These are phyloP conservation scores for Leiothrix lutea DNA, from an alignment of 2,113 vertebrate species.

Conservation along the genomic window DNA sequence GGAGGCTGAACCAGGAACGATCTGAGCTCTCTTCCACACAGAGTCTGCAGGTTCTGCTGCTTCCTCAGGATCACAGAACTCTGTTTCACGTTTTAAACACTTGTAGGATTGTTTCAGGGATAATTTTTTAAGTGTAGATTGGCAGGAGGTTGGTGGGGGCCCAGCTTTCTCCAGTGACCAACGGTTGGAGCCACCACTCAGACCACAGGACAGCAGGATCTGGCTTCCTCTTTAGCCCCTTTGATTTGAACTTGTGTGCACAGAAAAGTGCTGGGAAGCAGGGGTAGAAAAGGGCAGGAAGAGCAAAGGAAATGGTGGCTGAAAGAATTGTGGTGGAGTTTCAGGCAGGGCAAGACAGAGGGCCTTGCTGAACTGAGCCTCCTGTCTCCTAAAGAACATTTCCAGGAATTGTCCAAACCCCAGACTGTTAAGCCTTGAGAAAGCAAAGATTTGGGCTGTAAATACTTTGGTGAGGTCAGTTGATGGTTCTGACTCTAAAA, in stretches of 20 bases:
- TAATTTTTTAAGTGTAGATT: not conserved
- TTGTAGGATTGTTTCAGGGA: not conserved
- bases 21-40: not conserved
- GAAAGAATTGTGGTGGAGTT: not conserved
- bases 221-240: not conserved
- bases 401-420: not conserved
- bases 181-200: not conserved
- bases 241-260: fast-evolving
- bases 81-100: not conserved
- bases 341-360: not conserved
- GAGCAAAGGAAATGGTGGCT: not conserved
- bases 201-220: not conserved
- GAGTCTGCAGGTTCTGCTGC: not conserved
- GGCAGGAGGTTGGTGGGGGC: not conserved
- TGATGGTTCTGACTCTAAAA: not conserved
- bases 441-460: not conserved
- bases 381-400: not conserved
- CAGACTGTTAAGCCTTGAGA: too few relatives aligned
- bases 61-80: not conserved
- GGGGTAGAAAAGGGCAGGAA: not conserved
- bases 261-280: not conserved
- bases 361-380: not conserved
- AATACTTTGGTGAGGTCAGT: not conserved
- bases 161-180: not conserved
- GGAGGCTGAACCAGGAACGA: not conserved